A percentile compares a stretch with the other conserved stretches of the same genome.
phyloP scores from a whole-genome alignment of 1,140 invertebrate genomes.

The Andrena cerasifolii region DNA sequence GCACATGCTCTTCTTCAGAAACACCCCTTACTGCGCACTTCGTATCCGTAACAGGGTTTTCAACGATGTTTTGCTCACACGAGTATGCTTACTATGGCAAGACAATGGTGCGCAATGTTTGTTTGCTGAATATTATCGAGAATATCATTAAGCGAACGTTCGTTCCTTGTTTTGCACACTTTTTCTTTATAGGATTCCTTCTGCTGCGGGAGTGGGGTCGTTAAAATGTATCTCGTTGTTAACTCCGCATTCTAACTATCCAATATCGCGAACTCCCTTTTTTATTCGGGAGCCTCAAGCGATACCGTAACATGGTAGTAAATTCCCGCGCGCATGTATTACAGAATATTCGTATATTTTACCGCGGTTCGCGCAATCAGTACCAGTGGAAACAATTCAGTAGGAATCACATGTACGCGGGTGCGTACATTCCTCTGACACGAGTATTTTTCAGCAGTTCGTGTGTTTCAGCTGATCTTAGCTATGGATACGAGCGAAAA shows the following conservation, averaged over 20 bases:
- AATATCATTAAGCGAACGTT: neutral
- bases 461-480: neutral
- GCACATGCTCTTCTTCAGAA: neutral
- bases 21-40: neutral
- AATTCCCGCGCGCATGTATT: neutral
- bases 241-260: neutral
- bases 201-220: neutral
- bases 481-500: neutral
- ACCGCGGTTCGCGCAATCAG: too few species aligned
- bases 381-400: too few species aligned
- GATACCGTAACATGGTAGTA: neutral
- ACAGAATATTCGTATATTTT: too few species aligned
- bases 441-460: conserved; percentile 13
- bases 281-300: too few species aligned
- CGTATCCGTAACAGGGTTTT: neutral
- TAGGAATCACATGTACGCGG: too few species aligned
- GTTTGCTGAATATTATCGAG: conserved; percentile 18
- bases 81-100: neutral
- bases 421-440: too few species aligned
- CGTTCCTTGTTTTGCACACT: neutral
- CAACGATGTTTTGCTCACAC: neutral
- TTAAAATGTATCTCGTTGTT: conserved; percentile 6
- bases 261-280: neutral
- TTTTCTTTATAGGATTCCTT: neutral
- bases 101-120: neutral